These are phyloP conservation scores for Eubucco bourcierii DNA, from an alignment of 2,113 vertebrate genomes.

Conservation along the genomic window DNA sequence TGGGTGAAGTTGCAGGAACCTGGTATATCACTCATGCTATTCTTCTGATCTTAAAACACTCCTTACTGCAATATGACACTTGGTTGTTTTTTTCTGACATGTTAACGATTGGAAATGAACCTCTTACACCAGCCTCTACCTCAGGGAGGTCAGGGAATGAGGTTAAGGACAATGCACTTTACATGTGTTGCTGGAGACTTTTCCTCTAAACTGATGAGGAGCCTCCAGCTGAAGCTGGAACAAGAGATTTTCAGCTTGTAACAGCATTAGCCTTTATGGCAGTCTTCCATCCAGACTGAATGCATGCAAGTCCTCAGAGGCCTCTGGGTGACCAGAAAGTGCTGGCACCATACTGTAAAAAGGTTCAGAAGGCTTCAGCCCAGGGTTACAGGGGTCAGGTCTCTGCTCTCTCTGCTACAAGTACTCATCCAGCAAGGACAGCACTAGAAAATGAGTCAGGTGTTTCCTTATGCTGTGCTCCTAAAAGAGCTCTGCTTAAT, in stretches of 20 bases:
- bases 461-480: background rate
- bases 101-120: background rate
- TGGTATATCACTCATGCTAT: background rate
- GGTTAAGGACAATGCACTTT: background rate
- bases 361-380: background rate
- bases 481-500: background rate
- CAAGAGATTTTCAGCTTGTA: background rate
- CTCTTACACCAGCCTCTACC: background rate
- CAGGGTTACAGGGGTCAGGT: background rate
- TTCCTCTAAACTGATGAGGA: background rate
- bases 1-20: background rate
- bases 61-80: background rate
- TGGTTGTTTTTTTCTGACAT: background rate
- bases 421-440: background rate
- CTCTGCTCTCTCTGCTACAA: rapidly evolving
- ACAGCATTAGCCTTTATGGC: background rate
- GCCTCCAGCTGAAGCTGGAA: background rate
- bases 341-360: background rate
- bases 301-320: background rate
- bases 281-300: background rate
- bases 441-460: rapidly evolving
- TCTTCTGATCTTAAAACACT: background rate
- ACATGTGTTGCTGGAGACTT: background rate
- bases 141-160: background rate
- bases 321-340: background rate